These are phyloP conservation scores for Probosciger aterrimus DNA, from an alignment of 2,113 vertebrate genomes.

Conservation along the genomic window DNA sequence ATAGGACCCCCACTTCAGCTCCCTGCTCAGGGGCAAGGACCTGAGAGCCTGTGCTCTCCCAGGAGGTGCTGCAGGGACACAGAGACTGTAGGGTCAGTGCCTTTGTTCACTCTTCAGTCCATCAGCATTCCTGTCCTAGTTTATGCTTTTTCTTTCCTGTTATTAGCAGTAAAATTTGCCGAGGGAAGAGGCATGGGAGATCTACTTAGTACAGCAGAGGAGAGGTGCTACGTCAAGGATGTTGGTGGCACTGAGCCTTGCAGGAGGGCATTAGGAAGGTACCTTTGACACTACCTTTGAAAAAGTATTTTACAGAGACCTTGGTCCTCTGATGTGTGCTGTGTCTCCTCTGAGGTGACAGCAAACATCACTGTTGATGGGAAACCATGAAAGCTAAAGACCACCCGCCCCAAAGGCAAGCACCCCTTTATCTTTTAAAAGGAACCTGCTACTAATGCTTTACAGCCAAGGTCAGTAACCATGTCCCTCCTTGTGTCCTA, in stretches of 20 bases:
- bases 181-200: not conserved
- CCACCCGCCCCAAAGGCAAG: rapidly evolving
- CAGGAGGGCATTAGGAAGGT: not conserved
- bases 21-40: not conserved
- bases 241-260: not conserved
- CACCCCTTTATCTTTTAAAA: not conserved
- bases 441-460: not conserved
- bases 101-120: not conserved
- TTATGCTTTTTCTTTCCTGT: not conserved
- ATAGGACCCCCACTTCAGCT: not conserved
- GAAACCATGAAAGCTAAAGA: not conserved
- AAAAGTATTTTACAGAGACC: not conserved
- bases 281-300: not conserved
- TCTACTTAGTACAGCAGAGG: not conserved
- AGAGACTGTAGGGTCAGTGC: not conserved
- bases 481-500: not conserved
- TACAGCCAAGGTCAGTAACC: not conserved
- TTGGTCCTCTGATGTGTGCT: not conserved
- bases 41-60: not conserved
- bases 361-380: not conserved
- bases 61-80: not conserved
- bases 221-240: not conserved
- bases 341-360: not conserved
- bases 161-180: not conserved
- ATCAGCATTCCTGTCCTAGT: not conserved